A percentile compares a stretch with the other conserved stretches of the same genome.
phyloP scores from a whole-genome alignment of 2,113 vertebrate species.

The Sylvia atricapilla region DNA sequence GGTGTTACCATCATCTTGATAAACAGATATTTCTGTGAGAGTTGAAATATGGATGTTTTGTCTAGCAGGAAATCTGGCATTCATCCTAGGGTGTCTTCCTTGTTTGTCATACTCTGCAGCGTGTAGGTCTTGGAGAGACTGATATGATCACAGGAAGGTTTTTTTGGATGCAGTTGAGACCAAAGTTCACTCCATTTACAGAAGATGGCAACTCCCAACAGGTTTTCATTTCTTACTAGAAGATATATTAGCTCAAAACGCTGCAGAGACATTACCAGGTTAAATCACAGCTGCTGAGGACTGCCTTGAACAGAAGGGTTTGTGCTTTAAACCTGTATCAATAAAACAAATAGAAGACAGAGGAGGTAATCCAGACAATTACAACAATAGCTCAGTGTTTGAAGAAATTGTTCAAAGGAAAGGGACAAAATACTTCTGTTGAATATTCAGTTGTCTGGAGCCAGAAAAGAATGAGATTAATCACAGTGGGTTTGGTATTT shows the following conservation, averaged over 20 bases:
- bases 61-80: neutral
- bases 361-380: neutral
- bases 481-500: neutral
- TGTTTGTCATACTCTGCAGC: neutral
- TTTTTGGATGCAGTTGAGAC: neutral
- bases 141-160: neutral
- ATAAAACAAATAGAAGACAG: neutral
- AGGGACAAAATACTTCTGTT: neutral
- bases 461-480: neutral
- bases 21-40: constrained; percentile 23
- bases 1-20: neutral
- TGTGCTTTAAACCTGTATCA: neutral
- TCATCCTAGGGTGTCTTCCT: neutral
- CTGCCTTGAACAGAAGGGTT: neutral
- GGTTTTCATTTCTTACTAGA: neutral
- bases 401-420: neutral
- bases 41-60: neutral
- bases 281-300: neutral
- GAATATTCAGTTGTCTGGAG: neutral
- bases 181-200: neutral
- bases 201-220: neutral
- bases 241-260: neutral
- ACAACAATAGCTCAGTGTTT: neutral
- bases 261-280: neutral
- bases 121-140: neutral